Evolutionary conservation across 2,888 invertebrate species (phyloP), one percentile per base, ranked within the genome.

Genomic region (Copidosoma aretas): DNA sequence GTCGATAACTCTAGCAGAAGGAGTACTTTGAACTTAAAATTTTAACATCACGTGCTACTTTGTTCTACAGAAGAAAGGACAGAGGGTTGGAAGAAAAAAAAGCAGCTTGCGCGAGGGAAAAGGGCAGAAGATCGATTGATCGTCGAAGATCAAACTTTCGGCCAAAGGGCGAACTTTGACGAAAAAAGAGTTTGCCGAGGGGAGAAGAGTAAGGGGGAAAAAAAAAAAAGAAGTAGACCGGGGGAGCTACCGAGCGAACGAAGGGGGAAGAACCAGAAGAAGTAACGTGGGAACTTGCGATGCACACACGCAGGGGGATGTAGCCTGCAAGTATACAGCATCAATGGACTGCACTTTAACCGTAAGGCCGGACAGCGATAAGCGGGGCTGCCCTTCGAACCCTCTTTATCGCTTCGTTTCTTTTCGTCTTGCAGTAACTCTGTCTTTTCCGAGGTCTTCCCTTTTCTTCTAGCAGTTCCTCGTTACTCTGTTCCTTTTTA

Each of bases 301-400:
- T 67, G 67, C 53, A 57, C 64, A 63, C 63, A 64, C 63, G 32
- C 49, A 60, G 3, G 8, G 3, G 32, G 32, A 5, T 32, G 8
- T 8, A 32, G 3, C 32, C 32, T 8, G 8, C 32, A 3, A 5
- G 32, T 32, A 32, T 8, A 8, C 46, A 24, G 25, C 25, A 54
- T 64, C 61, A 43, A 64, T 68, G 68, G 64, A 71, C 68, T 68
- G 71, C 68, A 71, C 71, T 71, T 71, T 68, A 71, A 71, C 68
- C 68, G 68, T 68, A 32, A 17, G 15, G 43, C 8, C 3, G 43
- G 43, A 12, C 4, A 51, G 57, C 19, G 52, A 62, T 62, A 62
- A 62, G 62, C 52, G 60, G 19, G 12, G 10, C 41, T 41, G 8
- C 41, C 43, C 43, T 17, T 46, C 19, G 19, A 21, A 39, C 19